These are phyloP conservation scores for Drosophila sucinea DNA, from an alignment of 1,140 invertebrate genomes.

Conservation along the genomic window DNA sequence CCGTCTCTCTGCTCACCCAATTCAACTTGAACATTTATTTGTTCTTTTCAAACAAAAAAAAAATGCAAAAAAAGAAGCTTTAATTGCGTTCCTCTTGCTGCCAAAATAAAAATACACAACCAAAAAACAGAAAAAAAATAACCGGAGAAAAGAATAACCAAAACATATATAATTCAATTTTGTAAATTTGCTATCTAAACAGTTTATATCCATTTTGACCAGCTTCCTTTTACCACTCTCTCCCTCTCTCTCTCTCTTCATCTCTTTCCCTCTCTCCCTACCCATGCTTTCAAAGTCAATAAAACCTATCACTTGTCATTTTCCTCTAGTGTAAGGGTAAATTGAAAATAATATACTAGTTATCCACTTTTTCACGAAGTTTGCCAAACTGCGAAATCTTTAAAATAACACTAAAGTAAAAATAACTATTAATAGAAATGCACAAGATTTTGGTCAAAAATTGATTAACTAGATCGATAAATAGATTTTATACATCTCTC, in stretches of 20 bases:
- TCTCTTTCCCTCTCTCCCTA: background rate
- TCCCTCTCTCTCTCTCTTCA: background rate
- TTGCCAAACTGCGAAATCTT: background rate
- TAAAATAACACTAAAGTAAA: constrained; percentile 1
- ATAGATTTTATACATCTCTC: too few relatives aligned
- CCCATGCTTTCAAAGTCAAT: constrained; percentile 39
- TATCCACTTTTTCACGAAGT: background rate
- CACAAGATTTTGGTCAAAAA: background rate
- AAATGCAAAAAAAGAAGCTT: background rate
- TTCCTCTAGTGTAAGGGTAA: constrained; percentile 2
- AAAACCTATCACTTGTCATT: constrained; percentile 50
- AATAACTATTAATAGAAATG: background rate
- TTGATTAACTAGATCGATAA: too few relatives aligned
- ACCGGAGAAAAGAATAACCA: constrained; percentile 17
- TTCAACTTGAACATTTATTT: constrained; percentile 59
- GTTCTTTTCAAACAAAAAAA: constrained; percentile 10
- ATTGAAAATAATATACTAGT: constrained; percentile 7
- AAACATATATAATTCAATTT: constrained; percentile 7
- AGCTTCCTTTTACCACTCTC: constrained; percentile 10
- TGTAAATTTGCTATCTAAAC: constrained; percentile 55
- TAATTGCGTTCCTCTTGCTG: constrained; percentile 16
- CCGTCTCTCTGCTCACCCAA: constrained; percentile 51
- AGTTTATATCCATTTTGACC: constrained; percentile 52
- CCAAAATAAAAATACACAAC: background rate
- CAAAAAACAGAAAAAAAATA: background rate